Base-by-base conservation (phyloP, 1,140 invertebrate genomes). In the Drosophila gunungcola region DNA sequence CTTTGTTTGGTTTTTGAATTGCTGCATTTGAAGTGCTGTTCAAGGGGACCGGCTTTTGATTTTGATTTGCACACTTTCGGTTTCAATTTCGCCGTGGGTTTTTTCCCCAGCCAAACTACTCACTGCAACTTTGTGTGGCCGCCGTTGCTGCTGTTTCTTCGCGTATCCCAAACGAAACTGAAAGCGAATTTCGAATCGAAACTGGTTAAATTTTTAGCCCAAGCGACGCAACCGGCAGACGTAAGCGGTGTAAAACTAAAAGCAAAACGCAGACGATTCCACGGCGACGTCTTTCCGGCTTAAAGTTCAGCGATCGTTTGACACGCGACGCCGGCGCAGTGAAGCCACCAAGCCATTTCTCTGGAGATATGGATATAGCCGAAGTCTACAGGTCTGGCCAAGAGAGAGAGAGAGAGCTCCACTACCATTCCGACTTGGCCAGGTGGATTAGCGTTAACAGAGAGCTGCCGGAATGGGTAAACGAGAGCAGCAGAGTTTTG, bases 61-160 rank as follows among this genome's bases (percentile, higher is more conserved):
- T 72, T 77, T 56, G 74, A 57, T 81, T 88, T 82, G 83, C 79
- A 88, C 82, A 86, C 83, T 86, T 86, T 85, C 78, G 34, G 82
- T 73, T 58, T 70, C 67, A 27, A 51, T 51, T 34, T 34, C 29
- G 27, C 48, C 48, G 34, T 42, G 55, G 43, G 54, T 55, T 68
- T 69, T 77, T 70, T 56, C 63, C 48, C 1, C 29, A 32, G 29
- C 29, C 16, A 45, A 67, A 49, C 73, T 64, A 78, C 73, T 58
- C 54, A 64, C 67, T 69, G 55, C 73, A 69, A 73, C 69, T 75
- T 51, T n/a, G 55, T 55, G 13, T 25, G 29, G 36, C 10, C 7
- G 49, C 0, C 21, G 16, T 7, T 43, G 60, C 65, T 68, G 46
- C 48, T 41, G 48, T 69, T 48, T 43, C 67, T 41, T n/a, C 43